These are phyloP conservation scores for Rhinichthys osculus DNA, from an alignment of 2,797 vertebrate species.

Conservation along the genomic window DNA sequence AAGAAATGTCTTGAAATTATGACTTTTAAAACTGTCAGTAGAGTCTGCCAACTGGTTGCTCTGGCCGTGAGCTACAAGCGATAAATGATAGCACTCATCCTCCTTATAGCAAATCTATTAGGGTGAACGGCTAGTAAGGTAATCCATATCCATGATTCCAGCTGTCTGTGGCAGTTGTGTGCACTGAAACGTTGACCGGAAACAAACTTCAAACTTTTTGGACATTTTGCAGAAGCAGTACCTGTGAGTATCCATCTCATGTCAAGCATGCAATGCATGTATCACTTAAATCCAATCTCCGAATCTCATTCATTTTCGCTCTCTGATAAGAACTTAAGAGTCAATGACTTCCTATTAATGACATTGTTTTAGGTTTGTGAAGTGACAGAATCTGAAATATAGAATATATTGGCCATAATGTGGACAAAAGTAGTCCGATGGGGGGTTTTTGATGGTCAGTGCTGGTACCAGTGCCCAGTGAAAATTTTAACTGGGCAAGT, in stretches of 20 bases:
- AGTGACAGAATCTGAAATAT: not conserved
- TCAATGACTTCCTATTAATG: not conserved
- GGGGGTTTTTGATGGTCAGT: too few species aligned
- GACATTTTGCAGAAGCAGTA: not conserved
- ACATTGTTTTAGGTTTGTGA: not conserved
- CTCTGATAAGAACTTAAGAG: not conserved
- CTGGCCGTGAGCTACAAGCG: not conserved
- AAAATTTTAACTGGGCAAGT: too few species aligned
- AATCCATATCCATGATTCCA: not conserved
- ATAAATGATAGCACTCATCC: slow-evolving; percentile 1
- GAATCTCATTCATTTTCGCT: not conserved
- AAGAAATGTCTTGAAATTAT: not conserved
- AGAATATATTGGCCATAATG: too few species aligned
- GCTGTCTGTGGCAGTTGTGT: not conserved
- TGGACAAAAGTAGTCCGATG: too few species aligned
- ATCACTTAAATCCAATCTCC: not conserved
- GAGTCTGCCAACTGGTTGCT: not conserved
- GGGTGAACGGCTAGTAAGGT: not conserved
- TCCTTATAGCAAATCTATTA: not conserved
- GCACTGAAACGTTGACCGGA: not conserved
- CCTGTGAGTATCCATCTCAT: not conserved
- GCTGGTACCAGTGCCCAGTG: too few species aligned
- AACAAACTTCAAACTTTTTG: not conserved
- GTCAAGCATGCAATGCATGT: not conserved
- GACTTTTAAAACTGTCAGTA: slow-evolving; percentile 1